A percentile compares a stretch with the other conserved stretches of the same genome.
Evolutionary conservation across 1,140 invertebrate species (phyloP).

Genomic region (Bactericera cockerelli): DNA sequence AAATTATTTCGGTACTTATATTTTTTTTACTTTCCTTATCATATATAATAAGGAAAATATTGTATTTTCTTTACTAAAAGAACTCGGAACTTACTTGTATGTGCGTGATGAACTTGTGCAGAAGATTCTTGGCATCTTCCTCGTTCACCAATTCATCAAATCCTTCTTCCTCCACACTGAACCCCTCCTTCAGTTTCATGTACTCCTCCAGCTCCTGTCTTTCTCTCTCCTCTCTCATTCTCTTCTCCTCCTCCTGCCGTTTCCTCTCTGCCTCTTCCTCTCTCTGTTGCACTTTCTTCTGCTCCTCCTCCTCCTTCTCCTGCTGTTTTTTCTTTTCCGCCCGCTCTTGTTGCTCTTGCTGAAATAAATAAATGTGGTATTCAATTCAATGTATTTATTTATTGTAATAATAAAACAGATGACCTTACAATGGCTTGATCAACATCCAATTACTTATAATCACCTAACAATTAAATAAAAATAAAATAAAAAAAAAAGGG

Average conservation of each 20-base stretch:
- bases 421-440: too few species aligned
- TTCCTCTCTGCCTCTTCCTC: slow-evolving; percentile 44
- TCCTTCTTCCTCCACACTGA: slow-evolving; percentile 83
- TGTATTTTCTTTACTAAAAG: too few species aligned
- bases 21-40: too few species aligned
- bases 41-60: too few species aligned
- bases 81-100: slow-evolving; percentile 48
- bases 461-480: slow-evolving; percentile 2
- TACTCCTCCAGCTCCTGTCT: slow-evolving; percentile 67
- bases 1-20: too few species aligned
- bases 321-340: slow-evolving; percentile 54
- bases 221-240: slow-evolving; percentile 52
- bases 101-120: slow-evolving; percentile 63
- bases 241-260: slow-evolving; percentile 44
- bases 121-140: slow-evolving; percentile 44
- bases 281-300: slow-evolving; percentile 43
- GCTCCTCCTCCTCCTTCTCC: slow-evolving; percentile 52
- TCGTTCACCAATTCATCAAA: slow-evolving; percentile 53
- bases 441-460: too few species aligned
- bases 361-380: slow-evolving; percentile 15
- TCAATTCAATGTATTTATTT: too few species aligned
- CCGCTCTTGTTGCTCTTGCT: slow-evolving; percentile 47
- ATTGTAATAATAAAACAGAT: too few species aligned
- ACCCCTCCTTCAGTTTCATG: slow-evolving; percentile 76
- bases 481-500: background rate